Base-by-base conservation (phyloP, 2,113 vertebrate species). In the Nestor notabilis region DNA sequence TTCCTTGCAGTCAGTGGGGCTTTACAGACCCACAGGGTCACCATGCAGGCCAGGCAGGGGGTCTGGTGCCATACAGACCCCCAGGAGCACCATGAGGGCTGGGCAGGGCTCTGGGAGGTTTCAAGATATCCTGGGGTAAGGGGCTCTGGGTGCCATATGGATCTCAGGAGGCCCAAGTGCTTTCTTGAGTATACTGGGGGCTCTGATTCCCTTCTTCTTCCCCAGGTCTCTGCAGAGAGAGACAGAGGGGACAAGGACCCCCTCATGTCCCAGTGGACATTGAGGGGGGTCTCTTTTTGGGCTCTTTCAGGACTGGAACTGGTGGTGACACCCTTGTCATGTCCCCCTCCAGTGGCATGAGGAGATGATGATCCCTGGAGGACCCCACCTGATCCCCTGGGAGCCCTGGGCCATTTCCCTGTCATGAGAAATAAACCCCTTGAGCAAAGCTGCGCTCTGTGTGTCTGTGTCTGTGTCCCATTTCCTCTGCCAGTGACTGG, bases 121-220 rank as follows among this genome's bases (percentile, higher is more conserved):
- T n/a, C 31, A 28, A 50, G 41, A 11, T 60, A 18, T 49, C 24
- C 7, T 8, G 3, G 29, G 50, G 17, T 6, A 28, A 29, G 39
- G 46, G 37, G 8, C 69, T 74, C 10, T 28, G 60, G 25, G 33
- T 27, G 13, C 23, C 33, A 6, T 4, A 16, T 5, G 24, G 35
- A 19, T 24, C 31, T 52, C 37, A 24, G 28, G 20, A 63, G 23
- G 60, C 23, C 28, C 61, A 47, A 6, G n/a, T 27, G 20, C 68
- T 27, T 13, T 60, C 25, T 18, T 44, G 27, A 39, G 3, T 9
- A 2, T 11, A 18, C 1, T 11, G 3, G 0, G 5, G 39, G 21
- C 55, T 92, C 47, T 56, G 87, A 17, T 24, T 43, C 41, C 43
- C 35, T 49, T 61, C 41, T 92, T 16, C 23, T 70, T 74, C 64